phyloP scores from a whole-genome alignment of 2,113 vertebrate species.

The Cololabis saira region DNA sequence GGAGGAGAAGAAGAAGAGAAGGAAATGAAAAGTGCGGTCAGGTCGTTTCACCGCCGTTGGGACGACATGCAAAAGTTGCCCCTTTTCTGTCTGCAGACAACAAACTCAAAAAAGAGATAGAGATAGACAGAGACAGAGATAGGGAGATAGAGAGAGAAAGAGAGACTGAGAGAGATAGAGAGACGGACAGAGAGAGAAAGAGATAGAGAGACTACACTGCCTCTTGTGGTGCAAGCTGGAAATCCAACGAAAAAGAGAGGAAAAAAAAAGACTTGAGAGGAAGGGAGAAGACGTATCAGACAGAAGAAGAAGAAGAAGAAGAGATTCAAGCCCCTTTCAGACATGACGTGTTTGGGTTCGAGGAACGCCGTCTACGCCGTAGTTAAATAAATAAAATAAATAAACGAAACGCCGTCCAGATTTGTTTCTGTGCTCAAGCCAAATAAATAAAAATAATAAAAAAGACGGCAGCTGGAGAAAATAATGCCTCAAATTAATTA shows the following conservation, averaged over 20 bases:
- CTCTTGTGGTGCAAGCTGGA: constrained; percentile 68
- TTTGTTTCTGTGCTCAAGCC: no score
- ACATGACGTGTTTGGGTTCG: background rate
- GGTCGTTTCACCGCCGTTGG: constrained; percentile 74
- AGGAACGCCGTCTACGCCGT: no score
- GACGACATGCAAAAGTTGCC: constrained; percentile 76
- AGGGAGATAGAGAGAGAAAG: no score
- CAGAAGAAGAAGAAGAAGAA: constrained; percentile 41
- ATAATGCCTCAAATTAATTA: no score
- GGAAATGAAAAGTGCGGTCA: constrained; percentile 57
- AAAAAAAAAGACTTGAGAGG: constrained; percentile 33
- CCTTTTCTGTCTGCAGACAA: constrained; percentile 51
- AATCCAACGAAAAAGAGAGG: constrained; percentile 67
- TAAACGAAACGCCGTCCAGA: no score
- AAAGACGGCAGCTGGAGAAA: no score
- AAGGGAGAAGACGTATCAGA: constrained; percentile 46
- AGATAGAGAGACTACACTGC: constrained; percentile 63
- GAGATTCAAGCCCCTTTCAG: constrained; percentile 32
- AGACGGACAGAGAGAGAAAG: constrained; percentile 56
- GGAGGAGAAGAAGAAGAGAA: constrained; percentile 49
- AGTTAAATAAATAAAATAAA: no score
- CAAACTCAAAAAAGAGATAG: constrained; percentile 61
- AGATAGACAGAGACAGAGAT: constrained; percentile 54
- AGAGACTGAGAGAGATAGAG: constrained; percentile 53
- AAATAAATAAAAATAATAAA: no score